Evolutionary conservation across 1,140 invertebrate species (phyloP), one percentile per base, ranked within the genome.

Genomic region (Drosophila truncata): DNA sequence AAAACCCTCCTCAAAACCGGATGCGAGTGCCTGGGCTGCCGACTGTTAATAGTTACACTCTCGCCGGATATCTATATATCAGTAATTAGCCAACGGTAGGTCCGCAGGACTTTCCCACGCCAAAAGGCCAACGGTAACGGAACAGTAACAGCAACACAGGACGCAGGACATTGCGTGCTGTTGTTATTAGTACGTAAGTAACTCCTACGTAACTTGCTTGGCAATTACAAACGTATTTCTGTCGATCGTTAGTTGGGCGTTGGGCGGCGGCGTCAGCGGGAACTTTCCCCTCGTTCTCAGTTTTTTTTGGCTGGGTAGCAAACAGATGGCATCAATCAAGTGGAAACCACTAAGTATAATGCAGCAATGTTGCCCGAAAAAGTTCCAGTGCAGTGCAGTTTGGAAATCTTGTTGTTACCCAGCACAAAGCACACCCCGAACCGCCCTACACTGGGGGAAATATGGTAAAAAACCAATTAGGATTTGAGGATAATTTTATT

Each of bases 321-420:
- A 73, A 88, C 84, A 88, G 82, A 80, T 88, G 84, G 84, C 85
- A 90, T 88, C 84, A 88, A 88, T 88, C 85, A 90, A 84, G 84
- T 88, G 84, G 85, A 88, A 88, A 88, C 84, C 84, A 87, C 85
- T 65, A 84, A 88, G 60, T 82, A 86, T 81, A 82, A 79, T 79
- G 77, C 77, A 79, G 52, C 76, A 78, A 78, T 78, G 76, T 78
- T 78, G 61, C 59, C 55, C 39, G 42, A 70, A 70, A 50, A 50
- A 74, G 60, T 62, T 66, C 50, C 58, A 55, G 52, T 55, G 52
- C 57, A 65, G 37, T 84, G 74, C 82, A 88, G 60, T 67, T 69
- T 58, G 44, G 57, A 78, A 88, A 87, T 87, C 83, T 88, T 73
- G 62, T 63, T 78, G 65, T 37, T 55, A 55, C 62, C 23, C 35